Evolutionary conservation across 2,888 invertebrate species (phyloP), one percentile per base, ranked within the genome.

Genomic region (Sceliomorpha sp.): DNA sequence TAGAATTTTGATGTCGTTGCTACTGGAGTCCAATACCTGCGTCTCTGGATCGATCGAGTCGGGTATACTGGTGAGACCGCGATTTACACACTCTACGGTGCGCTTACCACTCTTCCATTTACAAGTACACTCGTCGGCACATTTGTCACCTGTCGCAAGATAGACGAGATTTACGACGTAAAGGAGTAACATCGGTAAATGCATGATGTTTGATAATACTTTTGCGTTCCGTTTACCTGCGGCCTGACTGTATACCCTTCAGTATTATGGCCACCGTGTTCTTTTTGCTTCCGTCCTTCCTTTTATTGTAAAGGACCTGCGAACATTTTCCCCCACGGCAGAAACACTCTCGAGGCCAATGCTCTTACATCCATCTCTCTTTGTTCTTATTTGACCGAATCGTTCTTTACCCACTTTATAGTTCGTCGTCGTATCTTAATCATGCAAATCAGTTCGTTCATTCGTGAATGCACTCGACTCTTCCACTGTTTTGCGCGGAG

Each of bases 31-130:
- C 84, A 97, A 90, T 79, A 97, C 96, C 90, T 97, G 97, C 26
- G 97, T 97, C 78, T 94, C 95, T 32, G 94, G 92, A 88, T 96
- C 96, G 74, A 96, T 94, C 81, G 93, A 93, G 80, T 94, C 94
- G 39, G 97, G 97, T 75, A 97, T 94, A 55, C 94, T 93, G 81
- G 95, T 95, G 74, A 97, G 91, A 63, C 93, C 93, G 63, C 94
- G 93, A 88, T 95, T 94, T 84, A 93, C 93, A 89, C 97, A 97
- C 89, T 96, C 96, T 67, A 96, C 97, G 45, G 96, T 96, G 88
- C 96, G 95, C 89, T 97, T 97, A 77, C 97, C 97, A 81, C 94
- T 94, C 89, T 96, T 96, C 97, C 97, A 97, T 89, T 96, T 97
- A 90, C 97, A 97, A 81, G 92, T 92, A 89, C 97, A 97, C 78